Percentiles rank a stretch among this genome's conserved stretches.
These are phyloP conservation scores for Ondatra zibethicus DNA, from an alignment of 2,113 vertebrate genomes.

Conservation along the genomic window DNA sequence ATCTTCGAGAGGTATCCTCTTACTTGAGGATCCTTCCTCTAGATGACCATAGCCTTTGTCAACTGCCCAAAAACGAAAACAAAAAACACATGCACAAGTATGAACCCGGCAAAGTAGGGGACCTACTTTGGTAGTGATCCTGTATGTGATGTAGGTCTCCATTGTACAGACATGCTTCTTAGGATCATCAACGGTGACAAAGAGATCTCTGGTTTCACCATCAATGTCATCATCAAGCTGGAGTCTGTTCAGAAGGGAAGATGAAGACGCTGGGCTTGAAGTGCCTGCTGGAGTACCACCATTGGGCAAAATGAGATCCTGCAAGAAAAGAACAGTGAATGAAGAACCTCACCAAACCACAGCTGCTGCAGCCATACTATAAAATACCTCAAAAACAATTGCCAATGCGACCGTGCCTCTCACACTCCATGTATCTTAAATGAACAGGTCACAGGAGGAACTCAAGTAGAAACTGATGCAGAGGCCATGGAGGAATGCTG, in stretches of 20 bases:
- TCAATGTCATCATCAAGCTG: constrained; percentile 96
- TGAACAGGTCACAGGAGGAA: neutral
- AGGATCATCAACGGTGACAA: constrained; percentile 97
- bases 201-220: constrained; percentile 96
- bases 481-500: neutral
- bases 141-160: constrained; percentile 99
- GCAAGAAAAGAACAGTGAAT: constrained; percentile 7
- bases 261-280: constrained; percentile 94
- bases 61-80: neutral
- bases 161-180: constrained; percentile 99
- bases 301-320: constrained; percentile 95
- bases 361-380: neutral
- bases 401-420: neutral
- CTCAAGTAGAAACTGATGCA: neutral
- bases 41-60: neutral
- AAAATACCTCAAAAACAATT: neutral
- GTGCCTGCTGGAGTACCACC: constrained; percentile 95
- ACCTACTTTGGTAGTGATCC: constrained; percentile 96
- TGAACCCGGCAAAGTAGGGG: neutral
- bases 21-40: neutral
- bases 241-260: constrained; percentile 94
- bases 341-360: neutral
- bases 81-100: neutral
- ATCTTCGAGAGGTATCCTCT: neutral
- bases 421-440: neutral